phyloP scores from a whole-genome alignment of 2,888 invertebrate species.

The Dorcus parallelipipedus region DNA sequence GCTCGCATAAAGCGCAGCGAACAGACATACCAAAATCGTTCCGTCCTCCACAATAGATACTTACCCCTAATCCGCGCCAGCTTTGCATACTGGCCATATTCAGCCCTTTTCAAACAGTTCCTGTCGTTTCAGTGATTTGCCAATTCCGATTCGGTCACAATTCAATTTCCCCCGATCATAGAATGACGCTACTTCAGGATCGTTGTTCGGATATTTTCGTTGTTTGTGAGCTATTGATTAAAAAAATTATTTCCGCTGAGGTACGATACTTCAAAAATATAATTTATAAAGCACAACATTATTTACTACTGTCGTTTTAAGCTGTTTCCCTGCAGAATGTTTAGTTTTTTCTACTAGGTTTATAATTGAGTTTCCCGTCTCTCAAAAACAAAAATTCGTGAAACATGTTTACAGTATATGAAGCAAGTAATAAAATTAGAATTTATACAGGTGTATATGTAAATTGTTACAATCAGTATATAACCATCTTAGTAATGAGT shows the following conservation, averaged over 20 bases:
- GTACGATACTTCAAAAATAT: background rate
- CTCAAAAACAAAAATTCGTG: background rate
- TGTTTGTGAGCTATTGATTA: background rate
- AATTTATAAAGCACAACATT: too few relatives aligned
- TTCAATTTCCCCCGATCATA: slow-evolving; percentile 39
- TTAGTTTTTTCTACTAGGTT: too few relatives aligned
- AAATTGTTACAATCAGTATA: background rate
- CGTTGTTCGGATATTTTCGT: slow-evolving; percentile 5
- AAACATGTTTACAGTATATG: background rate
- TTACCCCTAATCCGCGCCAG: slow-evolving; percentile 25
- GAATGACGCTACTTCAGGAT: slow-evolving; percentile 22
- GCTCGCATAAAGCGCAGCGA: slow-evolving; percentile 1
- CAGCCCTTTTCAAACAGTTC: slow-evolving; percentile 39
- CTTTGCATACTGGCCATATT: slow-evolving; percentile 38
- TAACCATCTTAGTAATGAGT: background rate
- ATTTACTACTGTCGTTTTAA: too few relatives aligned
- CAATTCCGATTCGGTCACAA: slow-evolving; percentile 39
- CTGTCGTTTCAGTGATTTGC: slow-evolving; percentile 41
- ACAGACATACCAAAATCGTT: slow-evolving; percentile 7
- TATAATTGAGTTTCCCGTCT: background rate
- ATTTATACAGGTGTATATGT: background rate
- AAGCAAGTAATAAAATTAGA: background rate
- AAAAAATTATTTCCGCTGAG: background rate
- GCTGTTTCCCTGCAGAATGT: too few relatives aligned
- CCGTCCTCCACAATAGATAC: slow-evolving; percentile 21